Evolutionary conservation across 2,797 vertebrate species (phyloP), one percentile per base, ranked within the genome.

Genomic region (Euthynnus affinis): DNA sequence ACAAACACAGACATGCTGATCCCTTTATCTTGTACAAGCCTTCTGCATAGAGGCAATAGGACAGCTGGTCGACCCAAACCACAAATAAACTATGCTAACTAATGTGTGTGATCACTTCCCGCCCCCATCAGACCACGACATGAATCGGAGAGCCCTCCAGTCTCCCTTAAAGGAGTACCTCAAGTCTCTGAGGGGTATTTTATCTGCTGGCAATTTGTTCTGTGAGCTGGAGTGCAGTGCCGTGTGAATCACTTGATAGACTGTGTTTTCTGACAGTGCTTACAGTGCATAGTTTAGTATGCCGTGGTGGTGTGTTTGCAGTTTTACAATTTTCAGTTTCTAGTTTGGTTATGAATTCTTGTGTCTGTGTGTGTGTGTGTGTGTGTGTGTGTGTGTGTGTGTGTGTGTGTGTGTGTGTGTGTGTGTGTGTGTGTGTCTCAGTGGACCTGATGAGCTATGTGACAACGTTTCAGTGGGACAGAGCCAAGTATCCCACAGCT

Each of bases 391-490:
- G 51, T 71, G 46, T 83, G 74, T 82, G 64, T 79, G 52, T 70
- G 46, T 83, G 74, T 82, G 64, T 79, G 51, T 71, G 46, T 34
- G 1, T 40, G 27, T 51, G 52, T 71, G 46, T 83, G 74, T 82
- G 64, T 79, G 23, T 34, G 1, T 40, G 27, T 51, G 52, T 71
- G 46, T 83, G 74, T 82, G 64, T 79, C 29, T 83, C 72, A 99
- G 98, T 96, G 85, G 97, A 99, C 81, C 84, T 98, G 81, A 92
- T 96, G 57, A 96, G 94, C 84, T 97, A 97, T 6, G 87, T 98
- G 92, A 97, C 96, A 40, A 96, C 90, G 69, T 99, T 99, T 90
- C 97, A 99, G 72, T 99, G 98, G 98, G 97, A 99, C 95, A 97
- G 97, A 95, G 97, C 97, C 90, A 99, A 97, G 83, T 99, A 98